These are phyloP conservation scores for Plecturocebus donacophilus DNA, from an alignment of 2,113 vertebrate genomes.

Conservation along the genomic window DNA sequence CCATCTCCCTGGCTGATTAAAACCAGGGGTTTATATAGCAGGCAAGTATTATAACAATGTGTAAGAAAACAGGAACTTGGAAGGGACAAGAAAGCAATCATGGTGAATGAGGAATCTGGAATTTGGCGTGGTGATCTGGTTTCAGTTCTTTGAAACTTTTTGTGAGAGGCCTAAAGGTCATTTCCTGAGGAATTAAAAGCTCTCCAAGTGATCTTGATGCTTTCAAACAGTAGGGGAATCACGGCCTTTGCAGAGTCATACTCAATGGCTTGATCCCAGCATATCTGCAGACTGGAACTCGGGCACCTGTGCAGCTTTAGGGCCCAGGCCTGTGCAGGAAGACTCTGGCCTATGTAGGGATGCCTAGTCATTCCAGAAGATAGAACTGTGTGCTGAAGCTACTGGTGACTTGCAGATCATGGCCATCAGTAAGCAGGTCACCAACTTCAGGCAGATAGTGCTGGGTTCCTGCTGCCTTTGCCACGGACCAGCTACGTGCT, in stretches of 20 bases:
- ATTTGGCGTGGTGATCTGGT: too few species aligned
- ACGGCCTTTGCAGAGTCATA: not conserved
- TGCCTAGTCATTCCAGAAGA: not conserved
- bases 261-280: not conserved
- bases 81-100: too few species aligned
- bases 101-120: too few species aligned
- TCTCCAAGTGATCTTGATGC: not conserved
- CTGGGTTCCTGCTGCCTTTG: not conserved
- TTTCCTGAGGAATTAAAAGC: not conserved
- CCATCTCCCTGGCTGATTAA: too few species aligned
- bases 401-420: not conserved
- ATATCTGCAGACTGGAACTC: not conserved
- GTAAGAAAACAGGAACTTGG: too few species aligned
- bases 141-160: too few species aligned
- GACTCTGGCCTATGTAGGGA: too few species aligned
- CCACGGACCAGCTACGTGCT: accelerated
- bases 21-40: too few species aligned
- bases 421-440: not conserved
- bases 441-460: not conserved
- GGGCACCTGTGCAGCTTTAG: not conserved
- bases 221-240: not conserved
- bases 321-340: not conserved
- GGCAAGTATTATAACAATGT: too few species aligned
- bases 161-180: too few species aligned
- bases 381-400: not conserved